phyloP scores from a whole-genome alignment of 2,797 vertebrate species.

The Vireo griseus region DNA sequence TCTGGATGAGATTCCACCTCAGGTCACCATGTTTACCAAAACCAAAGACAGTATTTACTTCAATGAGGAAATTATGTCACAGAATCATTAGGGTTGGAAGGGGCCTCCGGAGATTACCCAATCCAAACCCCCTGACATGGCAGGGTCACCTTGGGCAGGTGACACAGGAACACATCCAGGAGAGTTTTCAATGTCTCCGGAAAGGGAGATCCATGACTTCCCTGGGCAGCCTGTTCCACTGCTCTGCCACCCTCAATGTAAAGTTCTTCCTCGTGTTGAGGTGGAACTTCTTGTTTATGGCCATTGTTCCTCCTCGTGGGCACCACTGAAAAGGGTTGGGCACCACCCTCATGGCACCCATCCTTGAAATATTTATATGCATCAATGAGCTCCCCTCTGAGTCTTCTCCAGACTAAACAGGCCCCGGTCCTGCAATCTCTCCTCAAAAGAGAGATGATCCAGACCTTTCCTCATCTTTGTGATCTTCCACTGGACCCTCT shows the following conservation, averaged over 20 bases:
- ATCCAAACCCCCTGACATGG: neutral
- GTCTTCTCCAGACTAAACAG: neutral
- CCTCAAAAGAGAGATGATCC: neutral
- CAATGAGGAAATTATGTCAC: neutral
- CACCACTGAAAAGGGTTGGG: neutral
- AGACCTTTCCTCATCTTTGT: neutral
- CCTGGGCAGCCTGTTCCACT: neutral
- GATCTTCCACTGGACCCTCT: neutral
- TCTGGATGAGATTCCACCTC: neutral
- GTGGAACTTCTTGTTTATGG: neutral
- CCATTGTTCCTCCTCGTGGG: neutral
- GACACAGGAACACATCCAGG: neutral
- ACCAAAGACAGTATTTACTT: neutral
- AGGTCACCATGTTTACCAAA: neutral
- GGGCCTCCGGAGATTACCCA: neutral
- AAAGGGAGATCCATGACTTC: neutral
- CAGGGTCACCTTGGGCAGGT: neutral
- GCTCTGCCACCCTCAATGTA: neutral
- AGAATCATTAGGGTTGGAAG: neutral
- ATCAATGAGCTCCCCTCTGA: neutral
- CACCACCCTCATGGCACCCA: too few relatives aligned
- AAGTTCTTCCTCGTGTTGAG: neutral
- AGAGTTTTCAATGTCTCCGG: neutral
- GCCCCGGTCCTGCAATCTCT: fast-evolving
- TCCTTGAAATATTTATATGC: neutral